A percentile compares a stretch with the other conserved stretches of the same genome.
phyloP scores from a whole-genome alignment of 2,113 vertebrate species.

The Xerus inauris region DNA sequence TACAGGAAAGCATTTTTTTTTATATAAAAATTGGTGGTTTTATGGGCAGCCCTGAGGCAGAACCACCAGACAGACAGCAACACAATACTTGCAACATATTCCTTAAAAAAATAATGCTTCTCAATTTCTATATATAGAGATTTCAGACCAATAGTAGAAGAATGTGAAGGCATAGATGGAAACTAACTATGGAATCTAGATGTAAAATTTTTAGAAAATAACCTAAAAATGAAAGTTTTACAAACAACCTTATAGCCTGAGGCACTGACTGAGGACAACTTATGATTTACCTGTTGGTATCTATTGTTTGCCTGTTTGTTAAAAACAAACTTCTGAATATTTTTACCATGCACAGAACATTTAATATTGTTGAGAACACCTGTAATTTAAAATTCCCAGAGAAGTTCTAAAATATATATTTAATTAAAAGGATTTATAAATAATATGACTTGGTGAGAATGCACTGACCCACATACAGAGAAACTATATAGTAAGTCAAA shows the following conservation, averaged over 20 bases:
- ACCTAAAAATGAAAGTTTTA: slow-evolving; percentile 16
- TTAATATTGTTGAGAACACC: not conserved
- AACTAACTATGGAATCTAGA: not conserved
- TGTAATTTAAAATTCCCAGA: slow-evolving; percentile 16
- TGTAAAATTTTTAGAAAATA: not conserved
- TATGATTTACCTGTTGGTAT: not conserved
- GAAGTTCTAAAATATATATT: slow-evolving; percentile 31
- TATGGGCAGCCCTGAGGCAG: not conserved
- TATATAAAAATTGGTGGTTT: not conserved
- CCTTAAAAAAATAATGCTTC: not conserved
- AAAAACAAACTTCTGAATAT: not conserved
- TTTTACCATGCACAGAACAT: not conserved
- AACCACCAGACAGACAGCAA: not conserved
- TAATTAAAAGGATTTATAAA: slow-evolving; percentile 24
- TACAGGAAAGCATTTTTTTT: not conserved
- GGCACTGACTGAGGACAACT: not conserved
- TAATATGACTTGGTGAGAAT: not conserved
- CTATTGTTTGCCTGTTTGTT: not conserved
- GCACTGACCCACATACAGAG: not conserved
- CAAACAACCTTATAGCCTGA: not conserved
- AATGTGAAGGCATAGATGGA: not conserved
- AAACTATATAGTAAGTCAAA: not conserved
- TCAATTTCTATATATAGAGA: not conserved
- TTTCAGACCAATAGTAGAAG: not conserved
- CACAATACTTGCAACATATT: not conserved